A percentile compares a stretch with the other conserved stretches of the same genome.
Evolutionary conservation across 2,888 invertebrate genomes (phyloP).

Genomic region (Oasisia sp.): DNA sequence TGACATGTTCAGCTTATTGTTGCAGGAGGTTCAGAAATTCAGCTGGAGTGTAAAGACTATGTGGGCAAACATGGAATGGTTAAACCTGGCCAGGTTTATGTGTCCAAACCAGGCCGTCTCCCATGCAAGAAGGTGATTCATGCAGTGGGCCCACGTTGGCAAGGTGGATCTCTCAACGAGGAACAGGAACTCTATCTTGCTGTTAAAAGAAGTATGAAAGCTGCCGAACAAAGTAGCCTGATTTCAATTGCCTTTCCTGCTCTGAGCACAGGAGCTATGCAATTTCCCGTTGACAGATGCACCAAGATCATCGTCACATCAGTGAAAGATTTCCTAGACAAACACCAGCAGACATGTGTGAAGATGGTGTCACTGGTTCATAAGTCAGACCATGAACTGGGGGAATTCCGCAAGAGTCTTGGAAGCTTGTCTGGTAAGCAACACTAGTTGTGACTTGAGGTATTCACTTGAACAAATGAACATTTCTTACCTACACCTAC

Average conservation of each 20-base stretch:
- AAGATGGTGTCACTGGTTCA: too few species aligned
- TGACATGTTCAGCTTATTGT: conserved; percentile 18
- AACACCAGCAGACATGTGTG: too few species aligned
- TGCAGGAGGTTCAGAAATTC: neutral
- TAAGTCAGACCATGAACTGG: too few species aligned
- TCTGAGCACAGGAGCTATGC: conserved; percentile 50
- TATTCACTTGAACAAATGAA: too few species aligned
- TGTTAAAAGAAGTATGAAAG: conserved; percentile 39
- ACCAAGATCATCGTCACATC: too few species aligned
- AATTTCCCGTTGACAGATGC: conserved; percentile 39
- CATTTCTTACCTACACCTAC: too few species aligned
- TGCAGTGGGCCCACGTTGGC: conserved; percentile 48
- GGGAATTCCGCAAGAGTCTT: too few species aligned
- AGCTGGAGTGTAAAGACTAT: neutral
- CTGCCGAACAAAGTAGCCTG: conserved; percentile 32
- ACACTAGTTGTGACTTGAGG: too few species aligned
- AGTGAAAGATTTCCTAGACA: too few species aligned
- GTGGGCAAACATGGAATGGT: neutral
- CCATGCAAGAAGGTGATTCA: conserved; percentile 44
- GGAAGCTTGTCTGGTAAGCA: too few species aligned
- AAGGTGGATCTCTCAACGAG: conserved; percentile 41
- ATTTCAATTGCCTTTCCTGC: conserved; percentile 52
- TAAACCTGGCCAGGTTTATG: neutral
- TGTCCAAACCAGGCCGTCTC: neutral
- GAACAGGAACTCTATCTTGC: conserved; percentile 39